Conservation (phyloP, 2,888 invertebrate genomes). For the Oasisia sp. region DNA sequence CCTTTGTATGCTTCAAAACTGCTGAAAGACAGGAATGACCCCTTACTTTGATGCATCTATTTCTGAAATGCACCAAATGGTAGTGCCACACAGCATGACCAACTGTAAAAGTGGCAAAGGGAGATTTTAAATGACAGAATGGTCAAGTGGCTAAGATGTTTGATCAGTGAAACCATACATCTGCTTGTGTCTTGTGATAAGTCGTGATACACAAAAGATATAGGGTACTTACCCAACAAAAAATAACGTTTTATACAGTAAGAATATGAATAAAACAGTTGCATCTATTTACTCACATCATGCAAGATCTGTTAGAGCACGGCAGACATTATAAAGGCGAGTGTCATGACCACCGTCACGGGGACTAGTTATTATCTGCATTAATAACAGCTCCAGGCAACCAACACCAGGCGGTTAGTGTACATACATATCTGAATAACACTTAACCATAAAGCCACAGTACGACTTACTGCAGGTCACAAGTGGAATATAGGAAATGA, state of each 20-base stretch:
- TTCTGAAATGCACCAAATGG: not conserved
- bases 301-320: not conserved
- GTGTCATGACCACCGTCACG: not conserved
- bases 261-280: not conserved
- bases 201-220: not conserved
- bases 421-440: not conserved
- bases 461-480: not conserved
- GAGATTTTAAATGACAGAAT: not conserved
- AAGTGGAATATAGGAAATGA: not conserved
- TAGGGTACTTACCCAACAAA: not conserved
- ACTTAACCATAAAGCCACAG: not conserved
- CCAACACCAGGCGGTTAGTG: not conserved
- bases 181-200: not conserved
- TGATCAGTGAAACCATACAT: not conserved
- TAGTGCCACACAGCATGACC: not conserved
- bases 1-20: no score
- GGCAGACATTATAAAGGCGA: not conserved
- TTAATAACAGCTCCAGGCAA: not conserved
- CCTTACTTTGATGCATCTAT: no score
- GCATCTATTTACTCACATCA: not conserved
- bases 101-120: not conserved
- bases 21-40: no score
- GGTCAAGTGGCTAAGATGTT: not conserved
- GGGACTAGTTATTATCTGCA: not conserved
- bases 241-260: not conserved